Evolutionary conservation across 2,113 vertebrate species (phyloP).

Genomic region (Pardalotus punctatus): DNA sequence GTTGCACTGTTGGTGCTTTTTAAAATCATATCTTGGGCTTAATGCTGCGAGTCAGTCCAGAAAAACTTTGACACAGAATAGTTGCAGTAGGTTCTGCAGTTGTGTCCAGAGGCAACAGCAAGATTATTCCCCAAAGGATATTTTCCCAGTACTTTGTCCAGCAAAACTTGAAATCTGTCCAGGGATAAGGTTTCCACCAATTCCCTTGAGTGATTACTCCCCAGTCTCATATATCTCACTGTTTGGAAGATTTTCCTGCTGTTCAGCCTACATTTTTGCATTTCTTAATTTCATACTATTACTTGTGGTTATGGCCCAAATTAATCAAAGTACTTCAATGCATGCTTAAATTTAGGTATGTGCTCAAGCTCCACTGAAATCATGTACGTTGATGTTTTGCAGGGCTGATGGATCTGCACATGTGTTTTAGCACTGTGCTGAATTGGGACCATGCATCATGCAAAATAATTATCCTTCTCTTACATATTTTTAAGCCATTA

Average conservation of each 20-base stretch:
- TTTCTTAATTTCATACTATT: slow-evolving; percentile 41
- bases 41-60: not conserved
- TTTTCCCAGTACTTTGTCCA: slow-evolving; percentile 14
- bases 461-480: slow-evolving; percentile 16
- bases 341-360: not conserved
- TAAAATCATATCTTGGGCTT: not conserved
- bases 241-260: slow-evolving; percentile 15
- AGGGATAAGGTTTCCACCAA: slow-evolving; percentile 28
- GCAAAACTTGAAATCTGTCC: slow-evolving; percentile 2
- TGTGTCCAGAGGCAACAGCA: not conserved
- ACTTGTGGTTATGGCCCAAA: not conserved
- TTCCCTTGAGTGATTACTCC: slow-evolving; percentile 40
- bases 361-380: not conserved
- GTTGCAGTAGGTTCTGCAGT: not conserved
- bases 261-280: not conserved
- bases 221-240: not conserved
- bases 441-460: not conserved
- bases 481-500: slow-evolving; percentile 29
- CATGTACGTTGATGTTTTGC: not conserved
- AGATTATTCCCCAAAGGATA: not conserved
- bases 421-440: not conserved
- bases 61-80: not conserved
- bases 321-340: slow-evolving; percentile 12
- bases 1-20: not conserved
- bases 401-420: not conserved